Evolutionary conservation across 2,797 vertebrate species (phyloP).

Genomic region (Linurgus olivaceus): DNA sequence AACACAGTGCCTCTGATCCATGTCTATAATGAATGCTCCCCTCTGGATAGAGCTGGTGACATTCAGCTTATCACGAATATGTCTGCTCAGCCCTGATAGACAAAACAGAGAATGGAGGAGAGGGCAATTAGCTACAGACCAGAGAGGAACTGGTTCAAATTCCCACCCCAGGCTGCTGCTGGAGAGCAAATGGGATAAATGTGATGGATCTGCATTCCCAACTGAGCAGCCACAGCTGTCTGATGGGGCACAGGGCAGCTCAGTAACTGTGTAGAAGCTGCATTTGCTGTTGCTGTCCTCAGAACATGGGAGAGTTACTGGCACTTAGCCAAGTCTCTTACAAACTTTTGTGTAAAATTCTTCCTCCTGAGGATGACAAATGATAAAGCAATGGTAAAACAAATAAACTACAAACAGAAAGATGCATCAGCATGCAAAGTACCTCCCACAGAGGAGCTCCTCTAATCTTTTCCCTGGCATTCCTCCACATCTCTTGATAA

Average conservation of each 20-base stretch:
- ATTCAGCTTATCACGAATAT: neutral
- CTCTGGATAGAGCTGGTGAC: neutral
- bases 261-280: neutral
- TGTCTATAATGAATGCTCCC: neutral
- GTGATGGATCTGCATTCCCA: neutral
- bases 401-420: neutral
- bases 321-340: neutral
- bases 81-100: neutral
- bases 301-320: neutral
- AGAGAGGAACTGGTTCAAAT: neutral
- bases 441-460: neutral
- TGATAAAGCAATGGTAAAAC: neutral
- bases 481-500: neutral
- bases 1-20: neutral
- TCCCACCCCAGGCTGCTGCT: neutral
- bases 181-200: neutral
- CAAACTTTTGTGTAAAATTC: neutral
- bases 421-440: neutral
- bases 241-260: neutral
- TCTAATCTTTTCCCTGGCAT: neutral
- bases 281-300: neutral
- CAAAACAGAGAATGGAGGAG: neutral
- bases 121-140: neutral
- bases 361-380: neutral
- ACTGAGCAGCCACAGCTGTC: neutral